These are phyloP conservation scores for Pantala flavescens DNA, from an alignment of 1,140 invertebrate species.

Conservation along the genomic window DNA sequence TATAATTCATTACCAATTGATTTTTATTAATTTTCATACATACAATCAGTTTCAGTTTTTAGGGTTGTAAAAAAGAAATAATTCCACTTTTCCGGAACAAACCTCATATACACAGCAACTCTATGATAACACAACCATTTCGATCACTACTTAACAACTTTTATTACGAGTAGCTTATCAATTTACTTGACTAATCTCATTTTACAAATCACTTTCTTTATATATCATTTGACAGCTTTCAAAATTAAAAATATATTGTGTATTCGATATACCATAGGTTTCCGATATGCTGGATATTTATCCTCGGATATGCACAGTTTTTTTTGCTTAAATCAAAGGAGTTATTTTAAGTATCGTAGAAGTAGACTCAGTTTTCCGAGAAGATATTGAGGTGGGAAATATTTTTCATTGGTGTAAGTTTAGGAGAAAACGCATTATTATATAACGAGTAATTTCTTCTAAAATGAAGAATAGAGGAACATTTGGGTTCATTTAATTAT, in stretches of 20 bases:
- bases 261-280: neutral
- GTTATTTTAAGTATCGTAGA: neutral
- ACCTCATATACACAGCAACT: neutral
- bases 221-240: neutral
- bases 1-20: neutral
- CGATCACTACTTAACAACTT: neutral
- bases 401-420: neutral
- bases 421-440: neutral
- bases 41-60: neutral
- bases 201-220: neutral
- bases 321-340: neutral
- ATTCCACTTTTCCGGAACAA: neutral
- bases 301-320: neutral
- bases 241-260: neutral
- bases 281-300: neutral
- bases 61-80: neutral
- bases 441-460: neutral
- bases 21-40: neutral
- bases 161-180: neutral
- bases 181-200: neutral
- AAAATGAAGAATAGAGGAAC: too few species aligned
- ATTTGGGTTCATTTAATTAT: too few species aligned
- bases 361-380: neutral
- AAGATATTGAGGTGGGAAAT: neutral
- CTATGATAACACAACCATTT: neutral